Percentiles rank a stretch among this genome's conserved stretches.
Conservation (phyloP, 1,140 invertebrate genomes). For the Lepidurus apus region DNA sequence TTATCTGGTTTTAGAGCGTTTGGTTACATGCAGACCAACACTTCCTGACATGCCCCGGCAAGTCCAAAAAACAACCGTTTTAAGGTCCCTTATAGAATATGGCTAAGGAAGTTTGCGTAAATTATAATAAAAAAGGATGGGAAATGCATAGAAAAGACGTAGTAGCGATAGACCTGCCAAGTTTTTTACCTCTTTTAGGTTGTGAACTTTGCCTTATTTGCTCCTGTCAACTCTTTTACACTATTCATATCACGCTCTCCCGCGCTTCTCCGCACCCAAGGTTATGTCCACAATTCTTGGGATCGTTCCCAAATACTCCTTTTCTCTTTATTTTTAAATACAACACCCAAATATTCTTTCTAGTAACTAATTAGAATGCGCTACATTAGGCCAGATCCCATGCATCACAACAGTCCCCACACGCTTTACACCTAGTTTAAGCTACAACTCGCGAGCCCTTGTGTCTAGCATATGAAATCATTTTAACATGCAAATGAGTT, state of each 20-base stretch:
- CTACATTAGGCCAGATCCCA: background rate
- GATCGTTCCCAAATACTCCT: background rate
- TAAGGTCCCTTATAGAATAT: background rate
- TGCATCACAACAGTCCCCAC: background rate
- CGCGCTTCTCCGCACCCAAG: conserved; percentile 5
- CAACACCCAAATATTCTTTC: background rate
- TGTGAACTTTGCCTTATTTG: background rate
- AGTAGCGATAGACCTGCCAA: background rate
- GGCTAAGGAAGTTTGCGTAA: background rate
- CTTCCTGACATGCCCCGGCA: background rate
- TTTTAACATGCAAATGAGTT: background rate
- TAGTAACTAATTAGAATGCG: background rate
- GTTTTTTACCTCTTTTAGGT: background rate
- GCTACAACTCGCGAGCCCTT: background rate
- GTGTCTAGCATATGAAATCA: background rate
- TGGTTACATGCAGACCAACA: background rate
- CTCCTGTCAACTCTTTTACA: background rate
- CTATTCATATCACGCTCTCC: background rate
- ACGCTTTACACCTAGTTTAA: background rate
- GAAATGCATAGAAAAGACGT: background rate
- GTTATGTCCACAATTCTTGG: background rate
- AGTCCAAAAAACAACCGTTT: background rate
- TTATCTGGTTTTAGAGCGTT: background rate
- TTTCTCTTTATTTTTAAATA: background rate
- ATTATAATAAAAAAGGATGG: background rate